Evolutionary conservation across 2,113 vertebrate species (phyloP), one percentile per base, ranked within the genome.

Genomic region (Archocentrus centrarchus): DNA sequence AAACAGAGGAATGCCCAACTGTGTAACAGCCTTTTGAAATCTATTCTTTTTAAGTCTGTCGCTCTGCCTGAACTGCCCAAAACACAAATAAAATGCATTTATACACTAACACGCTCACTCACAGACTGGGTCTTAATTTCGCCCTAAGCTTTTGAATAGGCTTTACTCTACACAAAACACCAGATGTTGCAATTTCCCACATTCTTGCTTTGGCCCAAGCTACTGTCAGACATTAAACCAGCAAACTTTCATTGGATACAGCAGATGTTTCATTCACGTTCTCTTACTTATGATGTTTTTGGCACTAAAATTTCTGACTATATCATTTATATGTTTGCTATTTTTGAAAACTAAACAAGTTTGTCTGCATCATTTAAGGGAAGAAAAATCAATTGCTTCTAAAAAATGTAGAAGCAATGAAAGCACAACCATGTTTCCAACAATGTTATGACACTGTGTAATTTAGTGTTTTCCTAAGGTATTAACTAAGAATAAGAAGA

Each of bases 131-230:
- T 75, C 32, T 24, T 77, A 83, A 88, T 91, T 88, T 89, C 79
- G 85, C 86, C 79, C 79, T 63, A 87, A 84, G 87, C 85, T 90
- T 93, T 91, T 75, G 88, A 91, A 90, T 81, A 30, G 79, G 77
- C 84, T 90, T 87, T 58, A 60, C 80, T 39, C 79, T 81, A 81
- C 80, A 88, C 80, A 91, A 68, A 91, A 90, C 92, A 92, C 88
- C 91, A 93, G 91, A 93, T 93, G 93, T 88, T 92, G 88, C 87
- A 89, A 84, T 91, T 83, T 89, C 90, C 82, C 83, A 89, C 82
- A 89, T 50, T 91, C 84, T 84, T 82, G 62, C 85, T 79, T 63
- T 84, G 85, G 91, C 86, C 58, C 11, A 57, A 83, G 66, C 80
- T 83, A 55, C 83, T 81, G 83, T 88, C 84, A 76, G 59, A 87